Conservation (phyloP, 2,888 invertebrate genomes). For the Hirtodrosophila alboralis region DNA sequence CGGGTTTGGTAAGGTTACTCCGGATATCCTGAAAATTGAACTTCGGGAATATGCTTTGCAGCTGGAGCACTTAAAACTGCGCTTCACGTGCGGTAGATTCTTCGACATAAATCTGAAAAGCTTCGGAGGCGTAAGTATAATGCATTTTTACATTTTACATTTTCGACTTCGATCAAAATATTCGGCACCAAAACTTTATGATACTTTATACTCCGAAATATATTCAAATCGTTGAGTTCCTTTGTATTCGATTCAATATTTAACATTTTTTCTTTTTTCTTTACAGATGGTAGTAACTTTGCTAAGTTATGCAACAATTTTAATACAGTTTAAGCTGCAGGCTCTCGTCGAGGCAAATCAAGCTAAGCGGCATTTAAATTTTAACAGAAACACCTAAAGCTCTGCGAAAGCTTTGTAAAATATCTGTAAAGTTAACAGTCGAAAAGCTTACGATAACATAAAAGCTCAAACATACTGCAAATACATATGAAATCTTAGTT, state of each 20-base stretch:
- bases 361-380: no score
- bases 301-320: slow-evolving; percentile 70
- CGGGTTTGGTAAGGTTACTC: slow-evolving; percentile 12
- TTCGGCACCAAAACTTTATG: no score
- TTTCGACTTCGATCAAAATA: no score
- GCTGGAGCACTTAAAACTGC: slow-evolving; percentile 73
- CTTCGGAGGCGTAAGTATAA: slow-evolving; percentile 72
- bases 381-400: slow-evolving; percentile 16
- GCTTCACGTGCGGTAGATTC: slow-evolving; percentile 76
- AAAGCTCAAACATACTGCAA: not conserved
- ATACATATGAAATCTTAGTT: slow-evolving; percentile 28
- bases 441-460: not conserved
- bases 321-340: slow-evolving; percentile 82
- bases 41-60: slow-evolving; percentile 78
- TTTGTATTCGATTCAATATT: no score
- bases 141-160: no score
- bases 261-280: no score
- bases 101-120: slow-evolving; percentile 77
- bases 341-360: slow-evolving; percentile 31
- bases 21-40: slow-evolving; percentile 48
- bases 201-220: no score
- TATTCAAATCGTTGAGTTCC: no score
- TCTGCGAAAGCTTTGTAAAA: slow-evolving; percentile 25
- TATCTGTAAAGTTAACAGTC: slow-evolving; percentile 8
- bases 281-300: slow-evolving; percentile 74